Evolutionary conservation across 2,113 vertebrate species (phyloP).

Genomic region (Cygnus atratus): DNA sequence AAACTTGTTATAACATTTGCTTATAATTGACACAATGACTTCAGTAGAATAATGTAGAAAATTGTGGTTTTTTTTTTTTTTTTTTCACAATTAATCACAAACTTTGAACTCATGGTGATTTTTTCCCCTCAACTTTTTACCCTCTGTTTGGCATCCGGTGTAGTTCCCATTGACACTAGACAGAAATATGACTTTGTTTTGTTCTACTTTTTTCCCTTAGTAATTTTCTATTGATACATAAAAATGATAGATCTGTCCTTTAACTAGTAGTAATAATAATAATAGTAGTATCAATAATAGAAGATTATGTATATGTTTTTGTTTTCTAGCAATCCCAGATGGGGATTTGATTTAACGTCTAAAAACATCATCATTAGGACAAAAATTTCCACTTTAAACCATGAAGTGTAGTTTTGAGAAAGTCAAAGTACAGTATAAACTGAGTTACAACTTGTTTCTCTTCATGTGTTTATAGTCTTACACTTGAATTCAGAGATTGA

Average conservation of each 20-base stretch:
- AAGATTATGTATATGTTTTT: neutral
- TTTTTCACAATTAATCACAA: neutral
- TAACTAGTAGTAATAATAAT: neutral
- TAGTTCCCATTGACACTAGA: neutral
- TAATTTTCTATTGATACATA: neutral
- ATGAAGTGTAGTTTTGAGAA: neutral
- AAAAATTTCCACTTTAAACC: neutral
- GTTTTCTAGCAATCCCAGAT: neutral
- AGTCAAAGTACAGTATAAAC: neutral
- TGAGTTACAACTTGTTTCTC: neutral
- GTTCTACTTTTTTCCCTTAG: neutral
- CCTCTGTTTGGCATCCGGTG: neutral
- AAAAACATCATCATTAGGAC: neutral
- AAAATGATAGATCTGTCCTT: neutral
- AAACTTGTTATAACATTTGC: neutral
- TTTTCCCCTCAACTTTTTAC: neutral
- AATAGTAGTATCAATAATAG: too few relatives aligned
- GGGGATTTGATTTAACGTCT: neutral
- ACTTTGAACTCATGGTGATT: neutral
- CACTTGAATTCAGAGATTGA: neutral
- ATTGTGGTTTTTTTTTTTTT: neutral
- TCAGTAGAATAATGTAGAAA: neutral
- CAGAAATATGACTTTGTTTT: neutral
- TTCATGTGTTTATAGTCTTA: neutral
- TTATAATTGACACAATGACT: neutral